These are phyloP conservation scores for Clarias laeviceps DNA, from an alignment of 2,797 vertebrate species.

Conservation along the genomic window DNA sequence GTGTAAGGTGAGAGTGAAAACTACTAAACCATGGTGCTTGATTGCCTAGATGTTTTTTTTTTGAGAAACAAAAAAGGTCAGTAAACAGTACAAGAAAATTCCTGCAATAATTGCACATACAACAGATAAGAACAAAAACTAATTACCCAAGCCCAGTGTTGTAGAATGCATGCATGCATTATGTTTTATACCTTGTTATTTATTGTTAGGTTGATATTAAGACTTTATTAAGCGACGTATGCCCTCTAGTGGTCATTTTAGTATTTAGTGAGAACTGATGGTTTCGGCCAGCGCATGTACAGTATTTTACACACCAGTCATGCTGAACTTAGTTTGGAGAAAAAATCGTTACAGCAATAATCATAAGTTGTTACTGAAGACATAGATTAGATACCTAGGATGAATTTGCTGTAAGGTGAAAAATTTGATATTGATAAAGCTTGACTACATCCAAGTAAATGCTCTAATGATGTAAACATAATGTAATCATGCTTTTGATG, in stretches of 20 bases:
- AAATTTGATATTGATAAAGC: neutral
- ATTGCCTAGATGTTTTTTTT: no score
- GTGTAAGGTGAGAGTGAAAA: no score
- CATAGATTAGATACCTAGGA: neutral
- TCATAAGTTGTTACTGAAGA: neutral
- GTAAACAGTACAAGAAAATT: neutral
- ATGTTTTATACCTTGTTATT: no score
- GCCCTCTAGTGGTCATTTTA: conserved; percentile 4
- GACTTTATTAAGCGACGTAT: neutral
- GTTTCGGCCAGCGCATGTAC: neutral
- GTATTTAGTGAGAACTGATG: neutral
- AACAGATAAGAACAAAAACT: neutral
- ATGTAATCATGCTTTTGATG: neutral
- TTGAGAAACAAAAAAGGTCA: neutral
- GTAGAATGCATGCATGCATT: neutral
- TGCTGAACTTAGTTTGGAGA: neutral
- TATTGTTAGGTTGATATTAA: neutral
- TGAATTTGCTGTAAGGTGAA: neutral
- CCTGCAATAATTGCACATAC: neutral
- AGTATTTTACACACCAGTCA: no score
- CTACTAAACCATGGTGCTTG: no score
- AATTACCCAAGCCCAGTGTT: neutral
- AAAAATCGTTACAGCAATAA: neutral
- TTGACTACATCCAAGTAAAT: neutral
- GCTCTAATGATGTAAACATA: neutral